Percentiles rank a stretch among this genome's conserved stretches.
phyloP scores from a whole-genome alignment of 2,888 invertebrate species.

The Drosophila paranaensis region DNA sequence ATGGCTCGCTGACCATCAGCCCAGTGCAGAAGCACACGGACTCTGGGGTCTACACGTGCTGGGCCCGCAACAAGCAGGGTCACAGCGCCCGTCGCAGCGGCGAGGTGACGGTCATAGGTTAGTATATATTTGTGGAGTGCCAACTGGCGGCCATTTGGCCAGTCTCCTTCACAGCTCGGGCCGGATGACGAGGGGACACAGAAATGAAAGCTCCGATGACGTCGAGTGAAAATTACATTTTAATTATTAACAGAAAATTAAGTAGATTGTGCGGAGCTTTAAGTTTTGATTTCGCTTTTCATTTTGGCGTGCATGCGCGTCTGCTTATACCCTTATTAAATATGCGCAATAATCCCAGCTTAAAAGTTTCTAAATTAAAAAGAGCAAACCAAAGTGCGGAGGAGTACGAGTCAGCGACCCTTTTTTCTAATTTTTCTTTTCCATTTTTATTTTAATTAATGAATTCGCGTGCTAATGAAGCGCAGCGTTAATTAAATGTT shows the following conservation, averaged over 20 bases:
- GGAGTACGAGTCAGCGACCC: constrained; percentile 36
- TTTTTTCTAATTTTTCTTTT: constrained; percentile 47
- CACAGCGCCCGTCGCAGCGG: constrained; percentile 90
- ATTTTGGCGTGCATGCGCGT: constrained; percentile 44
- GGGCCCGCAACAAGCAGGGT: constrained; percentile 91
- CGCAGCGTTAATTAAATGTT: constrained; percentile 73
- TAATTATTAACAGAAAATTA: constrained; percentile 77
- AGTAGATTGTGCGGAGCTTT: constrained; percentile 68
- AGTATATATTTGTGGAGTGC: constrained; percentile 79
- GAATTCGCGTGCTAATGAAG: constrained; percentile 75
- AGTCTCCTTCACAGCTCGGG: constrained; percentile 57
- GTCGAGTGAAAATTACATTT: constrained; percentile 78
- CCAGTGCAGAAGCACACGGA: constrained; percentile 91
- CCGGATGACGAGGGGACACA: constrained; percentile 29
- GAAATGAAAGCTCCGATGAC: constrained; percentile 33
- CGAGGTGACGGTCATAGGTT: constrained; percentile 92
- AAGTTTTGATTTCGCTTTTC: constrained; percentile 51
- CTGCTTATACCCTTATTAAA: constrained; percentile 67
- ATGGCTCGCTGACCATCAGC: constrained; percentile 90
- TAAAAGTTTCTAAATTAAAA: constrained; percentile 74
- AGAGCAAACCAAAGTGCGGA: constrained; percentile 18
- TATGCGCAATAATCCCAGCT: constrained; percentile 79
- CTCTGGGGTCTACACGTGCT: constrained; percentile 92
- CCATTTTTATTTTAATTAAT: constrained; percentile 50
- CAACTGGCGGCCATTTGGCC: constrained; percentile 46